phyloP scores from a whole-genome alignment of 2,113 vertebrate species.

The Hemicordylus capensis region DNA sequence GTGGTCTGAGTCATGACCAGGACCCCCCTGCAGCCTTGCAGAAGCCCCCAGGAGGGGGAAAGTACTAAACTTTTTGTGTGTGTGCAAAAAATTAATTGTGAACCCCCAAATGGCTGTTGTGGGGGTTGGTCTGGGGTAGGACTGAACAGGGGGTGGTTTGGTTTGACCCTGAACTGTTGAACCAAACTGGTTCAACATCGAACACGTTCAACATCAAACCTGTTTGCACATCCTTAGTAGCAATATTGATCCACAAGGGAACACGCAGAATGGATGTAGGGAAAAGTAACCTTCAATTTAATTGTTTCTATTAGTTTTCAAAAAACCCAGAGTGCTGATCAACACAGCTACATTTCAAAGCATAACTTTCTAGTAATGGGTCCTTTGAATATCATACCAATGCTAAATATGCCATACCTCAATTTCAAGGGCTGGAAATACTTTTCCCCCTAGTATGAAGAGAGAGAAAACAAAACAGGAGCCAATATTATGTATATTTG shows the following conservation, averaged over 20 bases:
- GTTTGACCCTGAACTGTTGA: too few species aligned
- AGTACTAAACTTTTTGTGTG: too few species aligned
- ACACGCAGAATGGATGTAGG: neutral
- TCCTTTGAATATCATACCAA: neutral
- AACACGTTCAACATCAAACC: too few species aligned
- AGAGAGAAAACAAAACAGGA: neutral
- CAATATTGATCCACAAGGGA: neutral
- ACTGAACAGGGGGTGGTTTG: too few species aligned
- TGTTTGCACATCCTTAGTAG: too few species aligned
- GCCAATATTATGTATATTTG: neutral
- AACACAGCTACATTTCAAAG: neutral
- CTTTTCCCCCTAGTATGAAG: neutral
- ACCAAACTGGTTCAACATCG: too few species aligned
- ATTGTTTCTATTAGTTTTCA: neutral
- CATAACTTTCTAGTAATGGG: neutral
- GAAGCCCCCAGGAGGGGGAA: too few species aligned
- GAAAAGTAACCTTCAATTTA: neutral
- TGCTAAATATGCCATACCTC: slow-evolving; percentile 16
- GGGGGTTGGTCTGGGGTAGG: too few species aligned
- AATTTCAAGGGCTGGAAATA: slow-evolving; percentile 23
- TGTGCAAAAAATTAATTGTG: too few species aligned
- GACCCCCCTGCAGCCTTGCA: too few species aligned
- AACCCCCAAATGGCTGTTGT: too few species aligned
- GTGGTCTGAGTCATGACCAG: too few species aligned
- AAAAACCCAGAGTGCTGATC: neutral